Base-by-base conservation (phyloP, 2,888 invertebrate species). In the Chesias legatella region DNA sequence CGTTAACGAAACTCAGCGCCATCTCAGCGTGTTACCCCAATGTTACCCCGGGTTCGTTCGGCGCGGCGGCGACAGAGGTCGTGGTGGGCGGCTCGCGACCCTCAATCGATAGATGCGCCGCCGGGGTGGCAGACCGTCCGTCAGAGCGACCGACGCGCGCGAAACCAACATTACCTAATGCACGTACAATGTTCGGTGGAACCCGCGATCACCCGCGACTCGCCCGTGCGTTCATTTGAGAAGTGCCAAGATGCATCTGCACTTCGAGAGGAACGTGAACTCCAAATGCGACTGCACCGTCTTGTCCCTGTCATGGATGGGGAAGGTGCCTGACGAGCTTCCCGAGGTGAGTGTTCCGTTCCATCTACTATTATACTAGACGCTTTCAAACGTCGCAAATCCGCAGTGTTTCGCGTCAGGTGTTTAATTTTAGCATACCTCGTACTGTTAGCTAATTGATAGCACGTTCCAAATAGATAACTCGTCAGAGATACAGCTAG, bases 271-370 rank as follows among this genome's bases (percentile, higher is more conserved):
- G 73, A 96, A 95, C 79, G 92, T 94, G 63, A 97, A 95, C 79
- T 96, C 97, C 61, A 95, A 95, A 89, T 97, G 97, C 89, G 98
- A 98, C 89, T 98, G 97, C 88, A 94, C 95, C 63, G 95, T 98
- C 73, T 90, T 97, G 67, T 96, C 97, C 63, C 90, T 98, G 74
- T 97, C 98, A 67, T 98, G 98, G 98, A 98, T 98, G 98, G 98
- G 98, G 56, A 97, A 98, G 89, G 97, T 98, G 65, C 98, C 98
- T 56, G 98, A 98, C 77, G 96, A 97, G 75, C 90, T 97, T 64
- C 97, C 97, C 25, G 97, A 97, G 93, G 97, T 96, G 84, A 90
- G 90, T 67, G 28, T 30, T 67, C 36, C 20, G 17, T 36, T 40
- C 28, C 44, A 48, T 44, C 33, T 43, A 44, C 48, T 42, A 39